Base-by-base conservation (phyloP, 1,140 invertebrate genomes). In the Bombus confusus region DNA sequence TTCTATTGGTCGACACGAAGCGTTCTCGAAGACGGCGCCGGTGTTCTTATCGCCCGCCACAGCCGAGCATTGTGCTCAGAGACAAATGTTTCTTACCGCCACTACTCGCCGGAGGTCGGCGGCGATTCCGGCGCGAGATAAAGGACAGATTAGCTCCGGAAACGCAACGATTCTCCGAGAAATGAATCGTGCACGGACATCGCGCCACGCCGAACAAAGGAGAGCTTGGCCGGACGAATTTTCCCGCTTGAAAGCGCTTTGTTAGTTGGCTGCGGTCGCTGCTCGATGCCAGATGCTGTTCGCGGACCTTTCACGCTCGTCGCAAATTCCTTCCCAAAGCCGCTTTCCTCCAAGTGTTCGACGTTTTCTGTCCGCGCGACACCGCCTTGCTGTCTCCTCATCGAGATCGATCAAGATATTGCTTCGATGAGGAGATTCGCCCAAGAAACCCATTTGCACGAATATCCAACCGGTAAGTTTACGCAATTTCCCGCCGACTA, bases 101-200 rank as follows among this genome's bases (percentile, higher is more conserved):
- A 12, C 28, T n/a, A 13, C 34, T 6, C 15, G 22, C 31, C 31
- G 41, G 37, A 41, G 78, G 69, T 52, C 77, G 66, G 18, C 6
- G 72, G 15, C 82, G 57, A 85, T 80, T 47, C 62, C 69, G 28
- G 3, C 15, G 47, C 52, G 80, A 76, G 80, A 86, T 83, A 82
- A 86, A 83, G 68, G 85, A 73, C 62, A 84, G 75, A 86, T 86
- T 86, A 86, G 64, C 64, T 10, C n/a, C 64, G 68, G 39, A 64
- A 87, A 79, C 74, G 85, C 73, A 72, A 64, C 86, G 86, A 74
- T 83, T 79, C 81, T 68, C 43, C 31, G 47, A 34, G 31, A n/a
- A 34, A n/a, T 76, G 73, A 83, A 83, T 83, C 74, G 74, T 62
- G 6, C 77, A 28, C 18, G 47, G 41, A 39, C 28, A 39, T 12